These are phyloP conservation scores for Silvanus unidentatus DNA, from an alignment of 2,888 invertebrate species.

Conservation along the genomic window DNA sequence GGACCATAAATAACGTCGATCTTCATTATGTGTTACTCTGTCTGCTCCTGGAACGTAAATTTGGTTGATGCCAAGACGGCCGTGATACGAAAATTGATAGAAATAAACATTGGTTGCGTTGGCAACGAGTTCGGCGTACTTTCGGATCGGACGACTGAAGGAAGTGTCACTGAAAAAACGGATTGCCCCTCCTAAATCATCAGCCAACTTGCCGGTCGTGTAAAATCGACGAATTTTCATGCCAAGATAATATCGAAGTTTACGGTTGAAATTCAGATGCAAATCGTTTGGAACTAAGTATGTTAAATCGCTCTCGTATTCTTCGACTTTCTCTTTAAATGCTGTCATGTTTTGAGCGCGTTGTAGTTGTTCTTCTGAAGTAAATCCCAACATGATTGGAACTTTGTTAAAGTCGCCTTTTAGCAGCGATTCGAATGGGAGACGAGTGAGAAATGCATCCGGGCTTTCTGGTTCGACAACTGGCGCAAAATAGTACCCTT, in stretches of 20 bases:
- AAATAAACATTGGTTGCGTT: conserved; percentile 13
- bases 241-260: conserved; percentile 10
- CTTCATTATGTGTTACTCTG: conserved; percentile 23
- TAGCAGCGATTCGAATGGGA: conserved; percentile 16
- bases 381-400: conserved; percentile 20
- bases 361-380: conserved; percentile 17
- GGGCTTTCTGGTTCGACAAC: conserved; percentile 19
- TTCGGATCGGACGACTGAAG: not conserved
- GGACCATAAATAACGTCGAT: conserved; percentile 16
- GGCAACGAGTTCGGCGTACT: conserved; percentile 15
- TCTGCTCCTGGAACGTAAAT: conserved; percentile 11
- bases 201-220: conserved; percentile 13
- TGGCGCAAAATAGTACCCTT: conserved; percentile 13
- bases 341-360: not conserved
- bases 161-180: conserved; percentile 7
- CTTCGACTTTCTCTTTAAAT: not conserved
- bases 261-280: conserved; percentile 14
- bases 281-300: conserved; percentile 12
- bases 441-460: conserved; percentile 18
- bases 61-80: conserved; percentile 3
- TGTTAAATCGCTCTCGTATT: not conserved
- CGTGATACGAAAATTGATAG: conserved; percentile 18
- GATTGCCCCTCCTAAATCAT: conserved; percentile 13
- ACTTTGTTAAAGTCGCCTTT: conserved; percentile 16
- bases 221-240: conserved; percentile 19